Evolutionary conservation across 2,113 vertebrate genomes (phyloP).

Genomic region (Lontra canadensis): DNA sequence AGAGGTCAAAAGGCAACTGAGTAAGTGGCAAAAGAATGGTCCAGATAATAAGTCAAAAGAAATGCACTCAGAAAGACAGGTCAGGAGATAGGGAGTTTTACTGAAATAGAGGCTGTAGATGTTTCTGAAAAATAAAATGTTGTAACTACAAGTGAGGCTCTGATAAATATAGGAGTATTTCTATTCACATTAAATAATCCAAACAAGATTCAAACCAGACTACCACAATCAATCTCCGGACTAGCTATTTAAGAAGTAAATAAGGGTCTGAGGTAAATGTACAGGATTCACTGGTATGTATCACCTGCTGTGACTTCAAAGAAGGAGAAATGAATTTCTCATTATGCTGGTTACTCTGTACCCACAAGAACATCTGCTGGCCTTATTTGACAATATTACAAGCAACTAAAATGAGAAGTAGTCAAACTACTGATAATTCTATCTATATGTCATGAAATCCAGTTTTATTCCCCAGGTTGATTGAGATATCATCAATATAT

Average conservation of each 20-base stretch:
- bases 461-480: not conserved
- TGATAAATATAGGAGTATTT: not conserved
- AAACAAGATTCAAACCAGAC: not conserved
- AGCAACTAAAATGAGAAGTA: not conserved
- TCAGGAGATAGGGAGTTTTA: not conserved
- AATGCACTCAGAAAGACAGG: not conserved
- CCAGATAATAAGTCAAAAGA: not conserved
- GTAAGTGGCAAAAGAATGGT: not conserved
- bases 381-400: not conserved
- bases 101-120: not conserved
- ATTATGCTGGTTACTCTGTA: not conserved
- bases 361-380: not conserved
- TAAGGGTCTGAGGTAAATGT: not conserved
- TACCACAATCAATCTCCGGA: not conserved
- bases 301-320: not conserved
- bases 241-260: not conserved
- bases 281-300: not conserved
- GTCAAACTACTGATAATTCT: not conserved
- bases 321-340: not conserved
- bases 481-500: not conserved
- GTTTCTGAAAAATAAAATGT: not conserved
- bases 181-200: not conserved
- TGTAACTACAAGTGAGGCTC: not conserved
- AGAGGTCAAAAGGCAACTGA: not conserved
- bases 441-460: not conserved